phyloP scores from a whole-genome alignment of 2,888 invertebrate species.

The Plebejus anna region DNA sequence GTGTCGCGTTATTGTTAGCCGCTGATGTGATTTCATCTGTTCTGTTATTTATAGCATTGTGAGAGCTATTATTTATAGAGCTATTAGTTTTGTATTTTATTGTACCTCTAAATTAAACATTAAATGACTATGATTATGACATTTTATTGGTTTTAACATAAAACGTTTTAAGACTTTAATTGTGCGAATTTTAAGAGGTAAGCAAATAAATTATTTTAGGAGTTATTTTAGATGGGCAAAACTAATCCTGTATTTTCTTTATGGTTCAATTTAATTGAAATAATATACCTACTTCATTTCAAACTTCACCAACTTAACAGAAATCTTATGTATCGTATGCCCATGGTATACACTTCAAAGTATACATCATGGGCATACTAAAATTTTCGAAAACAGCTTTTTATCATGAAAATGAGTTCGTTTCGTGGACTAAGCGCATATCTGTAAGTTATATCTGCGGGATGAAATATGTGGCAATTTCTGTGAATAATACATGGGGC shows the following conservation, averaged over 20 bases:
- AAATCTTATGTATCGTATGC: background rate
- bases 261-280: background rate
- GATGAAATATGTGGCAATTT: slow-evolving; percentile 82
- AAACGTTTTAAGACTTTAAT: background rate
- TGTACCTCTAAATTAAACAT: background rate
- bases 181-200: background rate
- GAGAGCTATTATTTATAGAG: slow-evolving; percentile 14
- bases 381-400: slow-evolving; percentile 28
- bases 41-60: slow-evolving; percentile 30
- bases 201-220: background rate
- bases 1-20: slow-evolving; percentile 34
- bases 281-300: too few relatives aligned
- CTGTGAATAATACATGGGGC: slow-evolving; percentile 82
- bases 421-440: slow-evolving; percentile 50
- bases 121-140: background rate
- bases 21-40: slow-evolving; percentile 29
- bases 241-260: background rate
- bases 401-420: slow-evolving; percentile 30
- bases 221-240: background rate
- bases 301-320: background rate
- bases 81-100: slow-evolving; percentile 22
- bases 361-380: background rate
- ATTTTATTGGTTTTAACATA: background rate
- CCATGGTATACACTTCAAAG: background rate
- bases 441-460: slow-evolving; percentile 75